Evolutionary conservation across 2,888 invertebrate genomes (phyloP).

Genomic region (Orthonychiurus folsomi): DNA sequence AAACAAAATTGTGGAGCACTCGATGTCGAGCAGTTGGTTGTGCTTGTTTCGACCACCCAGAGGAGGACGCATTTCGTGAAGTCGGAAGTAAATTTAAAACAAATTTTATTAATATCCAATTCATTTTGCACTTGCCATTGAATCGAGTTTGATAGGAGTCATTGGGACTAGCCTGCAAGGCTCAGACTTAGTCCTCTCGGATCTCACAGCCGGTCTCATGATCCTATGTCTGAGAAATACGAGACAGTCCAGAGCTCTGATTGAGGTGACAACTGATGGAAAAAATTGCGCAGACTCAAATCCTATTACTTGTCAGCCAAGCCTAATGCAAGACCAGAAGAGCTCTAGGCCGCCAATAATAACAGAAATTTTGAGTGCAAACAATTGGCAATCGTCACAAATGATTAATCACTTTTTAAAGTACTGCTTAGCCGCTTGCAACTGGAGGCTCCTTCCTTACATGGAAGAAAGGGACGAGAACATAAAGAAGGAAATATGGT

Average conservation of each 20-base stretch:
- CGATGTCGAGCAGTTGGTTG: constrained; percentile 12
- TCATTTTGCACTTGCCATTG: too few species aligned
- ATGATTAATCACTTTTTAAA: constrained; percentile 36
- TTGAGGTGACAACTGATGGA: neutral
- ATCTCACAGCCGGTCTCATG: constrained; percentile 77
- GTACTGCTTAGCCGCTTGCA: constrained; percentile 35
- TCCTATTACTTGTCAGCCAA: neutral
- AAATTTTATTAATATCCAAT: too few species aligned
- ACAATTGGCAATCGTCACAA: constrained; percentile 31
- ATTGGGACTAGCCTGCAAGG: constrained; percentile 71
- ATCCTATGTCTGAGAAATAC: constrained; percentile 65
- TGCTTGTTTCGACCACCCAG: constrained; percentile 55
- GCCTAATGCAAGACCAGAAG: neutral
- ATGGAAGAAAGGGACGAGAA: constrained; percentile 27
- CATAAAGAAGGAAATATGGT: constrained; percentile 32
- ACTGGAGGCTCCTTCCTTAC: constrained; percentile 35
- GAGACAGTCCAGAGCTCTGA: constrained; percentile 42
- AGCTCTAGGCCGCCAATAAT: too few species aligned
- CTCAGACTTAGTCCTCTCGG: constrained; percentile 78
- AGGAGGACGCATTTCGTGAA: constrained; percentile 68
- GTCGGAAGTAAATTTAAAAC: constrained; percentile 57
- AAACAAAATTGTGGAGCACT: neutral
- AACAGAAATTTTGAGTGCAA: neutral
- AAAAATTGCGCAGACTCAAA: neutral
- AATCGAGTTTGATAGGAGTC: constrained; percentile 49